Evolutionary conservation across 2,797 vertebrate species (phyloP).

Genomic region (Epinephelus coioides): DNA sequence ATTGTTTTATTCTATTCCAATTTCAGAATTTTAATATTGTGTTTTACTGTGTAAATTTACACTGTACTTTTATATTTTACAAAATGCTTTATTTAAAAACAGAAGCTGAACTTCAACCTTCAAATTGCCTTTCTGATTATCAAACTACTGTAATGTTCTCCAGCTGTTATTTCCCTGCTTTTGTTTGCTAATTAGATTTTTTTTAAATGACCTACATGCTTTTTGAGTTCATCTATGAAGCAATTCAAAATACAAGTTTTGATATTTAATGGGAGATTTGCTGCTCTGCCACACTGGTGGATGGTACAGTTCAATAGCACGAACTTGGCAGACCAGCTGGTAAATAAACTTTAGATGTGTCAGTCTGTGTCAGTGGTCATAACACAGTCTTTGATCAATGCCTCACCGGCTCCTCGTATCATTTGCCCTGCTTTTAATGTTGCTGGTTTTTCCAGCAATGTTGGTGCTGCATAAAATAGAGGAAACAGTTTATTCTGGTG

Average conservation of each 20-base stretch:
- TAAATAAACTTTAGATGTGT: slow-evolving; percentile 60
- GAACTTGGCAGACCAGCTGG: slow-evolving; percentile 32
- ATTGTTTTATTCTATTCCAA: slow-evolving; percentile 5
- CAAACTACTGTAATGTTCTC: not conserved
- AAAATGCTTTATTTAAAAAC: too few species aligned
- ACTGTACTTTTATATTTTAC: too few species aligned
- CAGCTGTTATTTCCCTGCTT: not conserved
- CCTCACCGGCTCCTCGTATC: slow-evolving; percentile 39
- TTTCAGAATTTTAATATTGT: not conserved
- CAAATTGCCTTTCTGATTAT: not conserved
- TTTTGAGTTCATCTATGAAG: slow-evolving; percentile 22
- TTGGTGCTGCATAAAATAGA: slow-evolving; percentile 38
- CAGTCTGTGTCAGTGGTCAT: slow-evolving; percentile 59
- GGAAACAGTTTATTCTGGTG: slow-evolving; percentile 44
- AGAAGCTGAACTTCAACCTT: not conserved
- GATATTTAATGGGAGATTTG: slow-evolving; percentile 33
- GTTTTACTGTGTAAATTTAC: too few species aligned
- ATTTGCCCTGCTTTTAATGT: slow-evolving; percentile 43
- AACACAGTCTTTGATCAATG: slow-evolving; percentile 67
- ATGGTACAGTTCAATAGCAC: slow-evolving; percentile 26
- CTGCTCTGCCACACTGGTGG: slow-evolving; percentile 37
- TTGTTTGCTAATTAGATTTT: slow-evolving; percentile 6
- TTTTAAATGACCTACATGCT: not conserved
- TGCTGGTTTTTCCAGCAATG: slow-evolving; percentile 33
- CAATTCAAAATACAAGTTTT: slow-evolving; percentile 35